Evolutionary conservation across 2,888 invertebrate genomes (phyloP), one percentile per base, ranked within the genome.

Genomic region (Pyrrhia umbra): DNA sequence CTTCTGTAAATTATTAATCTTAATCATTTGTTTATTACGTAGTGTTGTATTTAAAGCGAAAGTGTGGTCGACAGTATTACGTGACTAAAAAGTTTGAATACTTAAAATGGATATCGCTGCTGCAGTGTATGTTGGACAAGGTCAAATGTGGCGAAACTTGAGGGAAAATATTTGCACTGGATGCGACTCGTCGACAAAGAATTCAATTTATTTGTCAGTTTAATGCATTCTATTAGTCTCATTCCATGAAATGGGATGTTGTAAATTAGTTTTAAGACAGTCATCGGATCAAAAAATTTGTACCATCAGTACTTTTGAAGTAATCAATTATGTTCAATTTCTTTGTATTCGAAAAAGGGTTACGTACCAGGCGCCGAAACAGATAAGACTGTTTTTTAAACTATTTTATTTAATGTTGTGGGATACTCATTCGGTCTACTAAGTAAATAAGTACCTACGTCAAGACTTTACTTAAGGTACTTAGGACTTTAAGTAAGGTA

Each of bases 31-130:
- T 79, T 84, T 81, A 84, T 84, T 67, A 72, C 68, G 61, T 25
- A 56, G 20, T 40, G 34, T 43, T 15, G 37, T 37, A 15, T 56
- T 46, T 70, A 70, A 80, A 87, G 87, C 84, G 91, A 91, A 91
- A 90, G 92, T 89, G 85, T 82, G 80, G 82, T 79, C 62, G 72
- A 67, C 69, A 85, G 83, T 68, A 85, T 80, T 85, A 90, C 91
- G 91, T 91, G 89, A 88, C 87, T 75, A 75, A 83, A 75, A 81
- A 81, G 74, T 77, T 76, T 81, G 81, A 85, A 83, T 76, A 83
- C 79, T 77, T 74, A 73, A 77, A 84, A 78, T 81, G 80, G 84
- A 79, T 87, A 83, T 78, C 75, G 77, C 65, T 72, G 68, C 70
- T 68, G 70, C 69, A 52, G 61, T 71, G 75, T 85, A 85, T 81